Conservation (phyloP, 92 coral and sea anemone genomes). For the Umimayanthus chanpuru region DNA sequence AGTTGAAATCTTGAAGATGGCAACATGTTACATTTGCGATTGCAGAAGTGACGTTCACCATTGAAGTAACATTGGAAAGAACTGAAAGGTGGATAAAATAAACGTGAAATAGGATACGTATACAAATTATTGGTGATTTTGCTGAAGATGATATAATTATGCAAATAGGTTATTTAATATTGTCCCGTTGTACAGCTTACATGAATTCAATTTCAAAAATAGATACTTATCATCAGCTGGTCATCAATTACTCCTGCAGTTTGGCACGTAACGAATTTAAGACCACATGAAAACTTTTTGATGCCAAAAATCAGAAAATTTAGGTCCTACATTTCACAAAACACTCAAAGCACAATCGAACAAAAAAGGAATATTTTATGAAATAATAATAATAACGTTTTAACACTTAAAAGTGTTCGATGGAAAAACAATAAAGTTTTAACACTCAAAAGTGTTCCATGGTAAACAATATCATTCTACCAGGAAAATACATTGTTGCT, state of each 20-base stretch:
- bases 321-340: no score
- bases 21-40: not conserved
- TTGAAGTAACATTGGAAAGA: not conserved
- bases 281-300: not conserved
- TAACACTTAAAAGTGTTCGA: no score
- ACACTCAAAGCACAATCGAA: no score
- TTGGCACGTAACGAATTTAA: not conserved
- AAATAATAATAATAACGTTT: no score
- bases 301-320: no score
- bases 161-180: not conserved
- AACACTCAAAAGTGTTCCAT: no score
- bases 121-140: not conserved
- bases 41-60: not conserved
- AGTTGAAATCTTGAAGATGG: no score
- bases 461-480: no score
- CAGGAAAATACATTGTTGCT: no score
- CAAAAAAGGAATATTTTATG: no score
- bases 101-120: not conserved
- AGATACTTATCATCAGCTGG: not conserved
- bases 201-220: not conserved
- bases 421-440: no score
- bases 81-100: not conserved
- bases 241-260: not conserved
- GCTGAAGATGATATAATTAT: not conserved
- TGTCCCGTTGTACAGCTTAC: not conserved